phyloP scores from a whole-genome alignment of 1,140 invertebrate genomes.

The Venustaconcha ellipsiformis region DNA sequence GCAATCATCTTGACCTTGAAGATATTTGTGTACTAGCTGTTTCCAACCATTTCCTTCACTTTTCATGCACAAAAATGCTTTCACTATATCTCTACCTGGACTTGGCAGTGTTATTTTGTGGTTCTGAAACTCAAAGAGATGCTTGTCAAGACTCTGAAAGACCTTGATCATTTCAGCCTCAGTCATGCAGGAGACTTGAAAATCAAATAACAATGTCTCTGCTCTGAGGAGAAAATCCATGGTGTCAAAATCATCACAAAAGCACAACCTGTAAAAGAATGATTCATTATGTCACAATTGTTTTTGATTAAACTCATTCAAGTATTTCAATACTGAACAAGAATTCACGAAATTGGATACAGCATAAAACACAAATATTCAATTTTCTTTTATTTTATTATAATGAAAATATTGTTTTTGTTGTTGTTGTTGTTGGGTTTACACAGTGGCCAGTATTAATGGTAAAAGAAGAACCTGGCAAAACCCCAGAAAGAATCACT shows the following conservation, averaged over 20 bases:
- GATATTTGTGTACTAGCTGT: slow-evolving; percentile 18
- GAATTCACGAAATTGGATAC: no score
- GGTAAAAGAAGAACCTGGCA: no score
- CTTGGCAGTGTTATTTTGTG: no score
- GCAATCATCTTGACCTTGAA: slow-evolving; percentile 10
- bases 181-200: slow-evolving; percentile 38
- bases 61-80: slow-evolving; percentile 7
- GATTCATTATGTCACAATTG: background rate
- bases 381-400: no score
- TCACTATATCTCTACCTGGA: background rate
- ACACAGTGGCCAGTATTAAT: no score
- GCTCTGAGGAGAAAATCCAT: slow-evolving; percentile 33
- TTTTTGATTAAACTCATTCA: no score
- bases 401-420: no score
- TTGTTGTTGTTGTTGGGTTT: no score
- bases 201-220: slow-evolving; percentile 43
- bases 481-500: no score
- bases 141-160: background rate
- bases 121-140: background rate
- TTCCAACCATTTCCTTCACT: slow-evolving; percentile 13
- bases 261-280: slow-evolving; percentile 35
- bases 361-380: no score
- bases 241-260: slow-evolving; percentile 28
- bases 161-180: slow-evolving; percentile 35
- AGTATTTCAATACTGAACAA: no score